Percentiles rank a stretch among this genome's conserved stretches.
Evolutionary conservation across 1,140 invertebrate genomes (phyloP).

Genomic region (Globodera rostochiensis): DNA sequence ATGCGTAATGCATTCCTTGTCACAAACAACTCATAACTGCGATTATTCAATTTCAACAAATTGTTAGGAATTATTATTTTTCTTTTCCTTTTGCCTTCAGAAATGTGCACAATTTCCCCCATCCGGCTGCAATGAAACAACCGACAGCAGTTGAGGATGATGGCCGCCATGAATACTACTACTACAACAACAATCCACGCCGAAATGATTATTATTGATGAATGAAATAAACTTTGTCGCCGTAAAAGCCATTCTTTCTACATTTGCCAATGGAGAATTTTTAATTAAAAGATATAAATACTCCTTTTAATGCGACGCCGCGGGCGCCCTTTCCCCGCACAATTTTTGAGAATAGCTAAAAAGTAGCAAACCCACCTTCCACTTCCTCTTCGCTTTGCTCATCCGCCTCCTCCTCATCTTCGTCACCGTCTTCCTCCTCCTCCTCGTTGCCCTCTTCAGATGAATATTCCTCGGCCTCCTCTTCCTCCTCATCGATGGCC

Average conservation of each 20-base stretch:
- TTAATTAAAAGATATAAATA: too few species aligned
- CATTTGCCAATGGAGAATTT: neutral
- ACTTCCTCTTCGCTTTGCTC: constrained; percentile 45
- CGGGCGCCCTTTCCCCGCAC: neutral
- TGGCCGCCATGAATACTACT: constrained; percentile 14
- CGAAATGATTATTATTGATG: constrained; percentile 25
- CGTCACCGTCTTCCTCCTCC: constrained; percentile 62
- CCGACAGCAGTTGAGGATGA: neutral
- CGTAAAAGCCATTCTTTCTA: neutral
- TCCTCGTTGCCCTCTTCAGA: constrained; percentile 59
- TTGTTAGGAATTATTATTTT: neutral
- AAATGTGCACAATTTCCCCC: constrained; percentile 39
- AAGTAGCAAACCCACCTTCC: constrained; percentile 4
- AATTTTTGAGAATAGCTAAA: neutral
- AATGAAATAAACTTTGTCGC: neutral
- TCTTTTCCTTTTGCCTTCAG: constrained; percentile 1
- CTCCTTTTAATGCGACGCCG: too few species aligned
- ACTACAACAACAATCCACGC: constrained; percentile 4
- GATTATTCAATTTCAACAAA: neutral
- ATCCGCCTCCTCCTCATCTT: constrained; percentile 51
- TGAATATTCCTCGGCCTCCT: constrained; percentile 40
- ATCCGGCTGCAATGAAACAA: constrained; percentile 29
- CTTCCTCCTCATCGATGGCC: constrained; percentile 53
- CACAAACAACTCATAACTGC: too few species aligned
- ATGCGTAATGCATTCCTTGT: neutral